Evolutionary conservation across 1,140 invertebrate species (phyloP).

Genomic region (Sycobia sp.): DNA sequence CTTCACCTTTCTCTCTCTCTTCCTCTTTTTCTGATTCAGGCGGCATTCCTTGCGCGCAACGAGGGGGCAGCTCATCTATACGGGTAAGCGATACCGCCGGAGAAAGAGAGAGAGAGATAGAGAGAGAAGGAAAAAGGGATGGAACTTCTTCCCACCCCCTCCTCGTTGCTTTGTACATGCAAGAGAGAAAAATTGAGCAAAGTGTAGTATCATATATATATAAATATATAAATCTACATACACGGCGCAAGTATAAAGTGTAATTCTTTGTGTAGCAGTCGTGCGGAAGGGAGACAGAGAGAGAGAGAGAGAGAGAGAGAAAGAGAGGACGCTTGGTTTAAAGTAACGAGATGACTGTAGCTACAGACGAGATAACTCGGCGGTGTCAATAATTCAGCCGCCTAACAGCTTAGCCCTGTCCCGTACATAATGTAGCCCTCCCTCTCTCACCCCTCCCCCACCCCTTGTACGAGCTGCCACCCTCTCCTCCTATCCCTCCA

Average conservation of each 20-base stretch:
- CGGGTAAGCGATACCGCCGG: no score
- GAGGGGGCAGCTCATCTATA: no score
- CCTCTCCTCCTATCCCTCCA: conserved; percentile 20
- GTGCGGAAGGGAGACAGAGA: no score
- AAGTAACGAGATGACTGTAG: conserved; percentile 59
- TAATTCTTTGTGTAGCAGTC: no score
- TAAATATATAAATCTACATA: no score
- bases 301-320: no score
- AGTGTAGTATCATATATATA: no score
- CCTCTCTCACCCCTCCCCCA: conserved; percentile 5
- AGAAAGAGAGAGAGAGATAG: no score
- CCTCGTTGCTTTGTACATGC: no score
- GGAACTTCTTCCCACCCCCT: conserved; percentile 28
- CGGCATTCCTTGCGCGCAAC: conserved; percentile 13
- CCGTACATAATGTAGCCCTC: conserved; percentile 60
- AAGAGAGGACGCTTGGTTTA: conserved; percentile 50
- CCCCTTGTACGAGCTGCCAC: background rate
- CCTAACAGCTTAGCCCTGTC: conserved; percentile 63
- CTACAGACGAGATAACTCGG: conserved; percentile 58
- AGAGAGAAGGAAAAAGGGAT: no score
- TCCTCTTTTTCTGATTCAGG: background rate
- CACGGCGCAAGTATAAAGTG: no score
- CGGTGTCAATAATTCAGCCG: conserved; percentile 59
- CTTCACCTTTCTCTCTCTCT: background rate
- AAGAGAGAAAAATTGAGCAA: no score